phyloP scores from a whole-genome alignment of 2,797 vertebrate genomes.

The Siniperca scherzeri region DNA sequence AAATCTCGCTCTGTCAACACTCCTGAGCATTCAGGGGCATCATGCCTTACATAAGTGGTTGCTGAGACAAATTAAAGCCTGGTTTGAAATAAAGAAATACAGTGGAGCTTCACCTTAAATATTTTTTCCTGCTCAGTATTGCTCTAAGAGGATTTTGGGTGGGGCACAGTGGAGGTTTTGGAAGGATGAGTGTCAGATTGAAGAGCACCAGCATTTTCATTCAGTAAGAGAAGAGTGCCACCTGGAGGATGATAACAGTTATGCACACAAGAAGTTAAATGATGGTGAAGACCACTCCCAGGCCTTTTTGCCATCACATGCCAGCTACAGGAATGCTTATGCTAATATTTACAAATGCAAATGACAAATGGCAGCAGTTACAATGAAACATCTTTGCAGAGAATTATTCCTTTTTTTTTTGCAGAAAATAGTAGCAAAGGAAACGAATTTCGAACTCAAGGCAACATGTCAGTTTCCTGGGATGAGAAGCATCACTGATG shows the following conservation, averaged over 20 bases:
- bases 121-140: constrained; percentile 14
- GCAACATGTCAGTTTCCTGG: not conserved
- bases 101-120: not conserved
- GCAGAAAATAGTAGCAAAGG: not conserved
- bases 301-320: not conserved
- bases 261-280: not conserved
- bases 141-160: constrained; percentile 73
- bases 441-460: not conserved
- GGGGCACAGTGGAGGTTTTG: constrained; percentile 76
- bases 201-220: constrained; percentile 26
- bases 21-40: not conserved
- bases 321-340: not conserved
- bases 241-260: constrained; percentile 64
- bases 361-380: not conserved
- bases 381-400: not conserved
- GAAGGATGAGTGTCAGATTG: constrained; percentile 63
- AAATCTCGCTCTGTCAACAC: not conserved
- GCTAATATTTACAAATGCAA: constrained; percentile 5
- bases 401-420: not conserved
- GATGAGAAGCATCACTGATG: not conserved
- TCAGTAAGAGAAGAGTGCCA: constrained; percentile 67
- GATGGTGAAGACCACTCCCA: constrained; percentile 69
- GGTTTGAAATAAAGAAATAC: not conserved
- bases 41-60: not conserved
- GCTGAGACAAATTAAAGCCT: not conserved